Percentiles rank a stretch among this genome's conserved stretches.
Conservation (phyloP, 2,113 vertebrate genomes). For the Hiodon alosoides region DNA sequence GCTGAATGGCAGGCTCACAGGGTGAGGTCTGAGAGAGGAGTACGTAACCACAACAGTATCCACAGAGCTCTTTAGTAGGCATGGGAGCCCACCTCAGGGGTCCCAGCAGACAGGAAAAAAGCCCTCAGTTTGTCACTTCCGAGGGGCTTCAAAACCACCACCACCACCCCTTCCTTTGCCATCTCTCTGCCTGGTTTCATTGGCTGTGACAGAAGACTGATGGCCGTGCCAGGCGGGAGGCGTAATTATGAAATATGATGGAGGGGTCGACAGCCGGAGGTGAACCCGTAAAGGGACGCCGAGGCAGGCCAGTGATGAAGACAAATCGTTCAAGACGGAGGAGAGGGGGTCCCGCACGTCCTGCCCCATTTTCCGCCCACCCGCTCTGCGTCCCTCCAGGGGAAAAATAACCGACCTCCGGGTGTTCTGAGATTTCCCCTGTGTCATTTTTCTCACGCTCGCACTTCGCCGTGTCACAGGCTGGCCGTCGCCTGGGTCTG, state of each 20-base stretch:
- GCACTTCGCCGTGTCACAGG: too few species aligned
- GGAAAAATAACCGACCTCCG: neutral
- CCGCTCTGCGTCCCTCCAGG: neutral
- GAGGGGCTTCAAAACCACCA: too few species aligned
- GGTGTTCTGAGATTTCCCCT: neutral
- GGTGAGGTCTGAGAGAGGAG: too few species aligned
- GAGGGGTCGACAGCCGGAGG: constrained; percentile 6
- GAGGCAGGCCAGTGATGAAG: constrained; percentile 10
- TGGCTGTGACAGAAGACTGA: constrained; percentile 7
- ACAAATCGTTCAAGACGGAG: constrained; percentile 1
- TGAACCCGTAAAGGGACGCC: neutral
- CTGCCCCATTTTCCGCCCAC: neutral
- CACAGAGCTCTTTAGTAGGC: too few species aligned
- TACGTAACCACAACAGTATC: too few species aligned
- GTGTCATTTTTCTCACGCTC: neutral
- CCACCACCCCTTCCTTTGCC: too few species aligned
- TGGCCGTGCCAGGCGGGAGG: constrained; percentile 4
- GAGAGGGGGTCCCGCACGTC: neutral
- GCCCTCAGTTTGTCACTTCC: too few species aligned
- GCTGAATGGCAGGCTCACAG: too few species aligned
- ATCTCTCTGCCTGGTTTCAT: neutral
- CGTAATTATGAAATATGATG: constrained; percentile 23
- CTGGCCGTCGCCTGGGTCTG: too few species aligned
- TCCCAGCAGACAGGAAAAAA: too few species aligned
- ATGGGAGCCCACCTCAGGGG: too few species aligned